Evolutionary conservation across 92 coral and sea anemone genomes (phyloP), one percentile per base, ranked within the genome.

Genomic region (Zoanthus sansibaricus): DNA sequence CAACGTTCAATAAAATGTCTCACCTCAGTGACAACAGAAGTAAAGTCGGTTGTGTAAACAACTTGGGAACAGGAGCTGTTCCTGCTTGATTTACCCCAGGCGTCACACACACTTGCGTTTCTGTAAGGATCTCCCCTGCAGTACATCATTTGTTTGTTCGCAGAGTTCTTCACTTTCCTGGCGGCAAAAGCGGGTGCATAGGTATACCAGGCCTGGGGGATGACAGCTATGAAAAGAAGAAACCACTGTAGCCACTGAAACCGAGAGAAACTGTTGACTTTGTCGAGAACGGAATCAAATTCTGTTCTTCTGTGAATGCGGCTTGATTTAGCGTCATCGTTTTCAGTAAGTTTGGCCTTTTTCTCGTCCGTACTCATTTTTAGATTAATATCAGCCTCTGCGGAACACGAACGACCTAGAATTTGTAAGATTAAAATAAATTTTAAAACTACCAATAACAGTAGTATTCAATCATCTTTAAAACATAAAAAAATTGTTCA

Each of bases 11-110:
- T 12, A 47, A 10, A 21, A 6, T 56, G 3, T 54, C 97, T 77
- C 89, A 97, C 99, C 79, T 97, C 99, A 7, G 99, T 97, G 49
- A 94, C 99, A 68, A 97, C 88, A n/a, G 99, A 95, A 1, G 97
- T 72, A 16, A 85, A 97, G 6, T 87, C 97, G 44, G 93, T 90
- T 6, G 75, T 86, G 64, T 97, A 97, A n/a, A 83, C 75, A 25
- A 90, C 90, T 0, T 91, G 83, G 59, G 89, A 87, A 84, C 98
- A 96, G 18, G 90, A 87, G 6, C 87, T 87, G 71, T 90, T 88
- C 46, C 71, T 66, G 68, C 16, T 16, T 0, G 82, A 14, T 74
- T 80, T 80, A 58, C 93, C 86, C 94, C 89, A 82, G 17, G 88
- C 87, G 79, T 89, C 58, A 61, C 91, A 87, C 69, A 54, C 79